Percentiles rank a stretch among this genome's conserved stretches.
Conservation (phyloP, 2,113 vertebrate genomes). For the Scopus umbretta region DNA sequence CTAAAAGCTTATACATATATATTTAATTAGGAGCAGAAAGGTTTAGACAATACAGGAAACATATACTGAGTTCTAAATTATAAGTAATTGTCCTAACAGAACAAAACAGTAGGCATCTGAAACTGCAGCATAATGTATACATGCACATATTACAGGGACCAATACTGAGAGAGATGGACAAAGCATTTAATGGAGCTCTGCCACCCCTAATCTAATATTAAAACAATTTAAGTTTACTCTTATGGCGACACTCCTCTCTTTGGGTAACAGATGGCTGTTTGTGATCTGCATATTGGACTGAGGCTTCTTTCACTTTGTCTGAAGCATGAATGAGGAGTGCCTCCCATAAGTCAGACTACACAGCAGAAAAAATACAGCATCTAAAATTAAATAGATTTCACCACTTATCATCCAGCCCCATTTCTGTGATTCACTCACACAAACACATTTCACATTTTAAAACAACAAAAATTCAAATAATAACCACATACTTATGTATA, state of each 20-base stretch:
- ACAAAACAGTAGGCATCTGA: background rate
- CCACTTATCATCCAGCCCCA: background rate
- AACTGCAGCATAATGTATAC: background rate
- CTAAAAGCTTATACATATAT: background rate
- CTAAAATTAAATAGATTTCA: constrained; percentile 6
- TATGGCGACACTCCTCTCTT: background rate
- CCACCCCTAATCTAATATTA: background rate
- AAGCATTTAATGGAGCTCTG: background rate
- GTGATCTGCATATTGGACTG: background rate
- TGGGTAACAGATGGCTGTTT: background rate
- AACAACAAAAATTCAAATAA: background rate
- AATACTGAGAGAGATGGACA: background rate
- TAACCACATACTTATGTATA: background rate
- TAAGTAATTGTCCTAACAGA: background rate
- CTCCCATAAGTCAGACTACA: background rate
- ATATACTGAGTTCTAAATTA: background rate
- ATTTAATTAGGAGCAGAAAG: background rate
- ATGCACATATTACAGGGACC: background rate
- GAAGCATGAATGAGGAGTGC: background rate
- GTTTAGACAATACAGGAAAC: background rate
- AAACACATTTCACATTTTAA: background rate
- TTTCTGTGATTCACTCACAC: constrained; percentile 7
- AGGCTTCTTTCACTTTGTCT: background rate
- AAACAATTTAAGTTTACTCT: background rate
- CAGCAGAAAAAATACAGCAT: background rate